phyloP scores from a whole-genome alignment of 2,888 invertebrate genomes.

The Bruchidius siliquastri region DNA sequence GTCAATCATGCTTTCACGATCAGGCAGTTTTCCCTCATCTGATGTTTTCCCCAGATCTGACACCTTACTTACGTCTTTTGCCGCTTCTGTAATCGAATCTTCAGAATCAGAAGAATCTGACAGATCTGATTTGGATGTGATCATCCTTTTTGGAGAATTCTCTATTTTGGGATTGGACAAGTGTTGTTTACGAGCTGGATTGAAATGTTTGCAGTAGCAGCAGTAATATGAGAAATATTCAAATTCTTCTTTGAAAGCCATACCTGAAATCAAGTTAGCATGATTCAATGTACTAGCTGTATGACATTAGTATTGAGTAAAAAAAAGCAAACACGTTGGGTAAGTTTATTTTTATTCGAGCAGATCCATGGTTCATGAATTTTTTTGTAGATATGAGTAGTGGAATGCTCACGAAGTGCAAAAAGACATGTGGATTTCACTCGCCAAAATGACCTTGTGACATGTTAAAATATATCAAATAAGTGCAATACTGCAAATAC shows the following conservation, averaged over 20 bases:
- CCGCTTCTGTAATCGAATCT: background rate
- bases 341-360: too few species aligned
- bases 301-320: too few species aligned
- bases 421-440: too few species aligned
- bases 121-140: constrained; percentile 19
- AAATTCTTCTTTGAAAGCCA: constrained; percentile 67
- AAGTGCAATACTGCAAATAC: too few species aligned
- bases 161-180: constrained; percentile 68
- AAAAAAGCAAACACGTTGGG: too few species aligned
- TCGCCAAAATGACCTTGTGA: too few species aligned
- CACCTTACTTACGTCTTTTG: background rate
- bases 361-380: too few species aligned
- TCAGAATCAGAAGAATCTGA: constrained; percentile 41
- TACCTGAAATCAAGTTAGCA: constrained; percentile 54
- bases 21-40: background rate
- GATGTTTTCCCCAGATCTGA: background rate
- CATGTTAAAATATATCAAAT: too few species aligned
- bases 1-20: background rate
- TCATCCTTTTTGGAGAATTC: constrained; percentile 8
- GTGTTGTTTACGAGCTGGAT: constrained; percentile 83
- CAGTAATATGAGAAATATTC: constrained; percentile 81
- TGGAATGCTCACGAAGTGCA: too few species aligned
- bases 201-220: constrained; percentile 82
- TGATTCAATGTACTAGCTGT: too few species aligned
- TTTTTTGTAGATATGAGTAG: too few species aligned